A percentile compares a stretch with the other conserved stretches of the same genome.
These are phyloP conservation scores for Parapsyche elsis DNA, from an alignment of 1,140 invertebrate species.

Conservation along the genomic window DNA sequence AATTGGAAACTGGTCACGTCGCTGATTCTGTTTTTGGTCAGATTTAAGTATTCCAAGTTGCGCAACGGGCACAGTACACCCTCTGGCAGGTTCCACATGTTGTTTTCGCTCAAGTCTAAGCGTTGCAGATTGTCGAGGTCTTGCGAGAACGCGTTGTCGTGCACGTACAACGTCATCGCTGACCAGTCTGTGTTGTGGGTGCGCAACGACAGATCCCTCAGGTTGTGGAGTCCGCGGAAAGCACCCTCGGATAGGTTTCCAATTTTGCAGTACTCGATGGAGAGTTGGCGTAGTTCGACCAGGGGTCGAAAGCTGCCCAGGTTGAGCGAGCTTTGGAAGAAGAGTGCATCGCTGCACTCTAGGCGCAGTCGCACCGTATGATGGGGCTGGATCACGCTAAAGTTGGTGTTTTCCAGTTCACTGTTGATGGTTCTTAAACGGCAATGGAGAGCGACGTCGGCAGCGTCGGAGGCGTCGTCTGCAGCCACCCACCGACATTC, in stretches of 20 bases:
- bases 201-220: constrained; percentile 85
- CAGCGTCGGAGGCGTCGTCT: constrained; percentile 70
- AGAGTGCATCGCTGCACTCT: constrained; percentile 85
- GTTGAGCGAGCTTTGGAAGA: constrained; percentile 87
- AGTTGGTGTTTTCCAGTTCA: constrained; percentile 89
- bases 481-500: constrained; percentile 84
- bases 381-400: constrained; percentile 88
- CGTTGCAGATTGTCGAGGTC: constrained; percentile 79
- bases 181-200: constrained; percentile 92
- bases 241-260: constrained; percentile 86
- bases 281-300: constrained; percentile 82
- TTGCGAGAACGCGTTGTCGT: constrained; percentile 78
- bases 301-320: constrained; percentile 86
- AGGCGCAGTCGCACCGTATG: constrained; percentile 84
- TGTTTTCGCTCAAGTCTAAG: constrained; percentile 88
- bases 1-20: constrained; percentile 83
- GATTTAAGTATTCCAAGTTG: constrained; percentile 80
- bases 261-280: constrained; percentile 92
- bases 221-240: constrained; percentile 82
- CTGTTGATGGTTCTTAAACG: constrained; percentile 86
- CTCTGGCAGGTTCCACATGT: constrained; percentile 86
- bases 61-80: constrained; percentile 84
- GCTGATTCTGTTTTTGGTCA: constrained; percentile 83
- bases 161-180: constrained; percentile 83
- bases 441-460: constrained; percentile 82